Base-by-base conservation (phyloP, 2,113 vertebrate genomes). In the Hiodon alosoides region DNA sequence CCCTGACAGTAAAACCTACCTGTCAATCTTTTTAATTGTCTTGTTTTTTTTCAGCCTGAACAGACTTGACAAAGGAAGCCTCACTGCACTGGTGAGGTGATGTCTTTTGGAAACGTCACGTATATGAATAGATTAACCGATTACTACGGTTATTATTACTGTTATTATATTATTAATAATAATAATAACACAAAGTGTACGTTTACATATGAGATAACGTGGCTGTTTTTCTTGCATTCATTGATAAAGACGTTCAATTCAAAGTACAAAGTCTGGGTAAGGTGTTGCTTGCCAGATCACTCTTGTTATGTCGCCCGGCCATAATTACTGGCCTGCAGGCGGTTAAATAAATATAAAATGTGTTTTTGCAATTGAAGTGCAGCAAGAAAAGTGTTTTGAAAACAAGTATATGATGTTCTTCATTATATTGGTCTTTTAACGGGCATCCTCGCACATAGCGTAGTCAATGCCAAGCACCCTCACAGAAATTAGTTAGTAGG, bases 1-100 rank as follows among this genome's bases (percentile, higher is more conserved):
- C 95, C 93, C 95, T 98, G 95, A 98, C 97, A 98, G 94, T 93
- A 95, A 94, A 92, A 94, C 94, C 92, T 94, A 96, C 94, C 94
- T 98, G 96, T 98, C 95, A 98, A 98, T 98, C 96, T 93, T 94
- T 94, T 94, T 92, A 94, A 93, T 94, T 93, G 93, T 92, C 94
- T 93, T 93, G 89, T 94, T 91, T 90, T 82, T 81, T 76, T 31
- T 52, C 66, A 7, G 83, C 78, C 68, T 83, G 76, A 87, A 85
- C 85, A 88, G 89, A 92, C 89, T 86, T 90, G 88, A 92, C 89
- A 88, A 89, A 90, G 79, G 72, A 87, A 87, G 83, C 81, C 87
- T 91, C 88, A 86, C 84, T 83, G 83, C 82, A 74, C 64, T 68
- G 82, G 48, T 69, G 66, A 73, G 74, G 70, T 72, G 78, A 50